Evolutionary conservation across 2,888 invertebrate genomes (phyloP).

Genomic region (Callosobruchus maculatus): DNA sequence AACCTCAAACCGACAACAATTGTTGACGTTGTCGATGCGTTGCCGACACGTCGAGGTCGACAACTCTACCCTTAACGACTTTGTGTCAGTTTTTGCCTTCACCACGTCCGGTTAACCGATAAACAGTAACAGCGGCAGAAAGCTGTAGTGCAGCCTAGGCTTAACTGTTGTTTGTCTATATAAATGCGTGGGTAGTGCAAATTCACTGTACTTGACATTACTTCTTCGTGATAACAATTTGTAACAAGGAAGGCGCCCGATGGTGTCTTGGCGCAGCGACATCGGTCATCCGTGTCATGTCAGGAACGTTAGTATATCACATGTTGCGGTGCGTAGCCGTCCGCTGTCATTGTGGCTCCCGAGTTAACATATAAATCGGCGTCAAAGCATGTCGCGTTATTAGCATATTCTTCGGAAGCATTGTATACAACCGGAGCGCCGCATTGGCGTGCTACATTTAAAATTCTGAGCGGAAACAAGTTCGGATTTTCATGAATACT

Average conservation of each 20-base stretch:
- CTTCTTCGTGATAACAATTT: neutral
- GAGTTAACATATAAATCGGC: constrained; percentile 23
- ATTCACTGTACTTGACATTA: neutral
- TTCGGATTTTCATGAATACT: neutral
- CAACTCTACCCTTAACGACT: no score
- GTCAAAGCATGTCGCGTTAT: constrained; percentile 19
- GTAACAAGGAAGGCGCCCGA: neutral
- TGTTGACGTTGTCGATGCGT: no score
- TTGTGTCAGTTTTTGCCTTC: no score
- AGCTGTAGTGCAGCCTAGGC: no score
- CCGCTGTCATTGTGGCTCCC: neutral
- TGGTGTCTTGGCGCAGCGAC: neutral
- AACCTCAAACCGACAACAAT: no score
- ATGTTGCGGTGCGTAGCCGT: neutral
- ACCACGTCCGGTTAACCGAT: no score
- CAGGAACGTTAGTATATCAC: neutral
- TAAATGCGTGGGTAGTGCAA: no score
- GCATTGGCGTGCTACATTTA: neutral
- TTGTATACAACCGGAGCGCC: neutral
- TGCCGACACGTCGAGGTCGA: no score
- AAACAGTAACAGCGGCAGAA: no score
- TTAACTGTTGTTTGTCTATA: no score
- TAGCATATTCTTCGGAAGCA: constrained; percentile 23
- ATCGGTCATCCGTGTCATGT: neutral
- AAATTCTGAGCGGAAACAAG: neutral